These are phyloP conservation scores for Gnathonemus longibarbis DNA, from an alignment of 2,113 vertebrate species.

Conservation along the genomic window DNA sequence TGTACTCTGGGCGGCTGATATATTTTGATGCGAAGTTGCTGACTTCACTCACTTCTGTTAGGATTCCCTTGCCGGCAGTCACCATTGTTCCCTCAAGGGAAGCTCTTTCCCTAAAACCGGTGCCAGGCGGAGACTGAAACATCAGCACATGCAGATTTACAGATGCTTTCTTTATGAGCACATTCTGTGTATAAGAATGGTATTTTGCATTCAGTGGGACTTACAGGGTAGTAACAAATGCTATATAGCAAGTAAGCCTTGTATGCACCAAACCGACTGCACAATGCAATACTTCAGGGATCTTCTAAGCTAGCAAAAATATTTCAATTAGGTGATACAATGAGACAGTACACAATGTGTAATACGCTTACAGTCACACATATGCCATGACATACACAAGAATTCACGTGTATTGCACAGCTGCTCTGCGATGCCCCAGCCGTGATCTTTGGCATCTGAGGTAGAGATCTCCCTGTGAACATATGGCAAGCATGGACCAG, in stretches of 20 bases:
- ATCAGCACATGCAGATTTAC: background rate
- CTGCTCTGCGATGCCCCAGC: background rate
- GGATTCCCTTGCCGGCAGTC: background rate
- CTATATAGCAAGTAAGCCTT: background rate
- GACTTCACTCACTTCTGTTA: background rate
- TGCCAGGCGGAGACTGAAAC: background rate
- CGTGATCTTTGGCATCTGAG: background rate
- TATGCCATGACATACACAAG: background rate
- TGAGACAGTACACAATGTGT: background rate
- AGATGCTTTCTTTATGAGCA: background rate
- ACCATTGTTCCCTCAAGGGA: background rate
- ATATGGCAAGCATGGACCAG: background rate
- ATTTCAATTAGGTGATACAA: background rate
- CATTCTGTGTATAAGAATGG: background rate
- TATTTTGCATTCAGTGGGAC: background rate
- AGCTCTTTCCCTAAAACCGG: background rate
- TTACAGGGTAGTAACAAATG: too few species aligned
- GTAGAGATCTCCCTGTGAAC: background rate
- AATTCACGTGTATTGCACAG: background rate
- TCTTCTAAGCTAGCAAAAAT: background rate
- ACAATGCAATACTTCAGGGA: background rate
- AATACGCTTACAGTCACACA: background rate
- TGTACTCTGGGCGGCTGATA: slow-evolving; percentile 19
- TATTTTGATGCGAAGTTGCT: slow-evolving; percentile 18
- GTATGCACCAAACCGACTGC: background rate